Evolutionary conservation across 2,797 vertebrate genomes (phyloP).

Genomic region (Coregonus ussuriensis): DNA sequence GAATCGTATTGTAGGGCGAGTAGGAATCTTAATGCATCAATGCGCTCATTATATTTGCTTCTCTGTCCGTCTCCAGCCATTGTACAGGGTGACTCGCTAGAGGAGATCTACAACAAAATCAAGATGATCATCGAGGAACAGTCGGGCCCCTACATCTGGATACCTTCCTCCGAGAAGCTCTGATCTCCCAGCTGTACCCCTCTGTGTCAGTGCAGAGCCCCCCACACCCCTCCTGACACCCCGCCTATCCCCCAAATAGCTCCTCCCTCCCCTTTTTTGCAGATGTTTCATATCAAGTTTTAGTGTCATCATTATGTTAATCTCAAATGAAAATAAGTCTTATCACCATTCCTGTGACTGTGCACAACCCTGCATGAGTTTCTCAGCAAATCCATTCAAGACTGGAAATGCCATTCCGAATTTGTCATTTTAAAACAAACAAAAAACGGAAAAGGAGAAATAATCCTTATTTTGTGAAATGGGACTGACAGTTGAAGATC

Average conservation of each 20-base stretch:
- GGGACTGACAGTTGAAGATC: conserved; percentile 70
- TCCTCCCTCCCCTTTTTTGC: conserved; percentile 89
- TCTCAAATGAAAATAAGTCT: conserved; percentile 87
- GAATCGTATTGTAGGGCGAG: neutral
- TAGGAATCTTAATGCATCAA: neutral
- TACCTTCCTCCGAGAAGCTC: conserved; percentile 98
- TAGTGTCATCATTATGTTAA: conserved; percentile 97
- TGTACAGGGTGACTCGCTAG: conserved; percentile 98
- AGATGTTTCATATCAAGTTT: conserved; percentile 98
- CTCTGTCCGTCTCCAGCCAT: conserved; percentile 81
- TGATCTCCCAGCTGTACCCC: conserved; percentile 81
- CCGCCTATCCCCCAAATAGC: conserved; percentile 81
- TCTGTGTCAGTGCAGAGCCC: conserved; percentile 61
- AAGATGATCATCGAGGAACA: conserved; percentile 99
- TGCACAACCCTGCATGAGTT: conserved; percentile 98
- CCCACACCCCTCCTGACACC: conserved; percentile 83
- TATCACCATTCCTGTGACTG: conserved; percentile 94
- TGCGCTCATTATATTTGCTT: neutral
- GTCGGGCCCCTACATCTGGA: conserved; percentile 99
- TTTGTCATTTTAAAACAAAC: conserved; percentile 73
- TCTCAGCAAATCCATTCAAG: conserved; percentile 91
- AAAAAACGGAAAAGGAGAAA: conserved; percentile 66
- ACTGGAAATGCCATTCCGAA: conserved; percentile 86
- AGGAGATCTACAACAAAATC: conserved; percentile 99
- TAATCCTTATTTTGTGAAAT: conserved; percentile 64